Percentiles rank a stretch among this genome's conserved stretches.
Evolutionary conservation across 2,113 vertebrate genomes (phyloP).

Genomic region (Agapornis roseicollis): DNA sequence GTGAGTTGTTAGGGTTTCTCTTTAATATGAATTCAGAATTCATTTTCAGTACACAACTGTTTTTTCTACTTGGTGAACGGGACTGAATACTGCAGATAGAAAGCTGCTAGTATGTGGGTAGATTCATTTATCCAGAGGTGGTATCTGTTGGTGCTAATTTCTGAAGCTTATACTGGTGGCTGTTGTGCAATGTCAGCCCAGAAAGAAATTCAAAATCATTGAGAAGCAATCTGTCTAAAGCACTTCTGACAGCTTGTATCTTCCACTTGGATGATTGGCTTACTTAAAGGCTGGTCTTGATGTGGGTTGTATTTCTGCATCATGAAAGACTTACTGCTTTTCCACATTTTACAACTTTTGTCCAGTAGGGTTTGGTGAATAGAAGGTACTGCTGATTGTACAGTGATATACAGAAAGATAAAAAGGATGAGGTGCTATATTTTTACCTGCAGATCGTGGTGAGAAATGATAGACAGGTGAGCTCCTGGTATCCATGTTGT

Average conservation of each 20-base stretch:
- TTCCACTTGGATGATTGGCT: neutral
- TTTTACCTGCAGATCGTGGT: neutral
- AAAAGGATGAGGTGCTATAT: constrained; percentile 17
- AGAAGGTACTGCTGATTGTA: neutral
- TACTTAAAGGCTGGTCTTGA: neutral
- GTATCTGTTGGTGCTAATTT: neutral
- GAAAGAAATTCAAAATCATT: neutral
- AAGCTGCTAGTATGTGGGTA: neutral
- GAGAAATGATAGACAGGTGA: constrained; percentile 33
- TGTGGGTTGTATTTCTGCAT: constrained; percentile 13
- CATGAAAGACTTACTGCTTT: neutral
- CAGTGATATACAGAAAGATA: constrained; percentile 36
- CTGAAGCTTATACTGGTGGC: neutral
- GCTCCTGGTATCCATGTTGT: constrained; percentile 5
- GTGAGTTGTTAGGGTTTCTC: neutral
- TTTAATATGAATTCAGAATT: neutral
- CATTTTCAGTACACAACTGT: neutral
- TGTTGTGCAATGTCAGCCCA: neutral
- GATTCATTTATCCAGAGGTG: neutral
- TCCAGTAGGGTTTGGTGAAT: constrained; percentile 22
- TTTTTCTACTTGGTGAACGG: neutral
- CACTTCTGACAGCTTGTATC: neutral
- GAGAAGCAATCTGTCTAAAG: neutral
- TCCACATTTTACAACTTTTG: constrained; percentile 22
- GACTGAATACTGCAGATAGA: neutral